Evolutionary conservation across 2,888 invertebrate species (phyloP), one percentile per base, ranked within the genome.

Genomic region (Erpobdella octoculata): DNA sequence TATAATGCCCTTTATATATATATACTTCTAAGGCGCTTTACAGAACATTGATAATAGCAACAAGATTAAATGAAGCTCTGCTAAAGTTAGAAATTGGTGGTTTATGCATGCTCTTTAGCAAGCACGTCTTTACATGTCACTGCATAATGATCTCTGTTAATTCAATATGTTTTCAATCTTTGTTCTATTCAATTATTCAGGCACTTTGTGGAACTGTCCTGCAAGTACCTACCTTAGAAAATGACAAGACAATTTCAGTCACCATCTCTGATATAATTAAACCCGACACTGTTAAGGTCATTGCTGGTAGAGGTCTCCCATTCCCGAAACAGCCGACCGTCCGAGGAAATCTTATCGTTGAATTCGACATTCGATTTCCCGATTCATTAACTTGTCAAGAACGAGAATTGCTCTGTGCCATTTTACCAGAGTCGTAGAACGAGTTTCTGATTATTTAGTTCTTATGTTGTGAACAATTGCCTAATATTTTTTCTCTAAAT

Each of bases 281-380:
- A 82, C 95, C 96, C 8, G 89, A 89, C 78, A 91, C 91, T 70
- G 89, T 90, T n/a, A 91, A 91, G 81, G 87, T 93, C 79, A 90
- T 96, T 79, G 89, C 89, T 38, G 92, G 92, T 18, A 90, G 91
- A 78, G 96, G 96, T 0, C 85, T 96, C 74, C 96, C 96, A 0
- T 88, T 90, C 83, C 93, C 95, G 0, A 96, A 95, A 85, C 94
- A 95, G 79, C 91, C 93, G 0, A 88, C 89, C 35, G 86, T 90
- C 78, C 89, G 90, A 80, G 96, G 96, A 70, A 95, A 96, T 84
- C 86, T 97, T 33, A 86, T 97, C 70, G 91, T 97, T 15, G 90
- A 90, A 68, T 97, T 96, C 82, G 94, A 95, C 84, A 93, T 97
- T 80, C 90, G 89, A 81, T 97, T 96, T 85, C 96, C 96, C 41